phyloP scores from a whole-genome alignment of 2,888 invertebrate species.

The Scaeva pyrastri region DNA sequence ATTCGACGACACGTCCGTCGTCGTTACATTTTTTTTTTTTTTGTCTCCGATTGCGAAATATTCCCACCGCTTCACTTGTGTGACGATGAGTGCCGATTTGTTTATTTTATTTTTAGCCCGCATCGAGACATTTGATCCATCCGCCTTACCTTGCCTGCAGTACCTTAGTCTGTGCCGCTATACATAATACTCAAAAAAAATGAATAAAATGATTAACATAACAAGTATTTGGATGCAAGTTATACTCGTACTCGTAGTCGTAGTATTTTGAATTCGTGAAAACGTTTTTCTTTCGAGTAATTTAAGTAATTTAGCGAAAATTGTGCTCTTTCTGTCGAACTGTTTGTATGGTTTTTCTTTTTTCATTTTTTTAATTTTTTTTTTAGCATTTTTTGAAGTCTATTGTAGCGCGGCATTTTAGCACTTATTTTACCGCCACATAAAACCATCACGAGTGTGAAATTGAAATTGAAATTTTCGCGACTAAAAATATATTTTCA shows the following conservation, averaged over 20 bases:
- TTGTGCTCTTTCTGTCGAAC: slow-evolving; percentile 53
- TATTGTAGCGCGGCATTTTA: slow-evolving; percentile 44
- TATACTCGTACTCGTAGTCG: no score
- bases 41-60: slow-evolving; percentile 24
- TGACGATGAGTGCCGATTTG: slow-evolving; percentile 16
- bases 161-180: background rate
- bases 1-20: slow-evolving; percentile 54
- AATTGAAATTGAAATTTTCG: slow-evolving; percentile 63
- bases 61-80: slow-evolving; percentile 43
- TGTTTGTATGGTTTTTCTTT: slow-evolving; percentile 42
- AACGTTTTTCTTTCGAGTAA: slow-evolving; percentile 52
- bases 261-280: slow-evolving; percentile 20
- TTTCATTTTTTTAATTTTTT: slow-evolving; percentile 13
- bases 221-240: slow-evolving; percentile 2
- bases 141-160: slow-evolving; percentile 3
- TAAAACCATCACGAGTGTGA: slow-evolving; percentile 63
- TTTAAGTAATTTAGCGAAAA: slow-evolving; percentile 66
- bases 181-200: background rate
- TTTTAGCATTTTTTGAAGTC: slow-evolving; percentile 25
- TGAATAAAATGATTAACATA: slow-evolving; percentile 12
- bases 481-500: slow-evolving; percentile 47
- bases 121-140: slow-evolving; percentile 63
- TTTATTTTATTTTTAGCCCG: slow-evolving; percentile 55
- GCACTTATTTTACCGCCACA: slow-evolving; percentile 62
- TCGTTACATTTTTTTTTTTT: background rate